phyloP scores from a whole-genome alignment of 2,797 vertebrate genomes.

The Aulostomus chinensis region DNA sequence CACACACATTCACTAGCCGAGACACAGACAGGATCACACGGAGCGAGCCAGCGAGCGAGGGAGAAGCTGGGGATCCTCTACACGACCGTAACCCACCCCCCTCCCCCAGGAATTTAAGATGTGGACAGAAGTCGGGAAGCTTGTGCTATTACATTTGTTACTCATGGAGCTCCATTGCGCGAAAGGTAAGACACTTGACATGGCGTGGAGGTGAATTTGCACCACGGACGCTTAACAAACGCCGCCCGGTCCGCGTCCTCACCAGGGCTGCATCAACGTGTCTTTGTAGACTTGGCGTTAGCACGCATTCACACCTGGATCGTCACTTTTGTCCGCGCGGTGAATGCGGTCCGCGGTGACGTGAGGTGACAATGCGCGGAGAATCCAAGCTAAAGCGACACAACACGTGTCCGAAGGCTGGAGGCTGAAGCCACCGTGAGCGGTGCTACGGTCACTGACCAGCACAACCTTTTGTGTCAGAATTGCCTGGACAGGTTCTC shows the following conservation, averaged over 20 bases:
- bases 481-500: no score
- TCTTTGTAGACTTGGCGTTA: no score
- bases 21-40: not conserved
- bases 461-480: no score
- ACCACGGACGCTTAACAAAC: no score
- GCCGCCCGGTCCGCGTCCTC: no score
- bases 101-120: slow-evolving; percentile 70
- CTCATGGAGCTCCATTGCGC: slow-evolving; percentile 72
- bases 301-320: slow-evolving; percentile 10
- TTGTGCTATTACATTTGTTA: slow-evolving; percentile 78
- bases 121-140: slow-evolving; percentile 78
- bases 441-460: no score
- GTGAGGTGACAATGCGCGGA: slow-evolving; percentile 39
- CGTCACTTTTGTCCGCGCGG: not conserved
- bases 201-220: no score
- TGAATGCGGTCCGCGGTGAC: slow-evolving; percentile 22
- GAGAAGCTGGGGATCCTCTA: slow-evolving; percentile 45
- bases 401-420: slow-evolving; percentile 41
- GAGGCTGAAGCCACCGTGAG: not conserved
- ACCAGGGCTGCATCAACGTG: no score
- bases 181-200: slow-evolving; percentile 68
- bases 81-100: slow-evolving; percentile 27
- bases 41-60: slow-evolving; percentile 6
- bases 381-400: slow-evolving; percentile 11
- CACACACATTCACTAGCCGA: slow-evolving; percentile 30